Evolutionary conservation across 2,888 invertebrate species (phyloP).

Genomic region (Drosophila mayaguana): DNA sequence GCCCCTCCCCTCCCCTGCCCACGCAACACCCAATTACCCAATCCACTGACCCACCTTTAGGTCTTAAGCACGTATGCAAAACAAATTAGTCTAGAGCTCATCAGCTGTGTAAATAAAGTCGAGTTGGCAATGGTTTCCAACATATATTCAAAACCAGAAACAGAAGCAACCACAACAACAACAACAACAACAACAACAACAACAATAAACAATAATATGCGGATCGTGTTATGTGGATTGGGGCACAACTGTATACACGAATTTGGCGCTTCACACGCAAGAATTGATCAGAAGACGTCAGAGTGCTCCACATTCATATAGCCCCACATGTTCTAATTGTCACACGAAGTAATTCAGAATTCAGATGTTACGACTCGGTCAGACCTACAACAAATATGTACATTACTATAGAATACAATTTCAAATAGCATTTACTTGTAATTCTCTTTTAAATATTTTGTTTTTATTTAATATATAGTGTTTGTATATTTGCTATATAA

Average conservation of each 20-base stretch:
- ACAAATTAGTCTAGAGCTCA: constrained; percentile 43
- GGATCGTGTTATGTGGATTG: constrained; percentile 5
- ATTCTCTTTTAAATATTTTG: constrained; percentile 5
- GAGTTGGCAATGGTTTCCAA: constrained; percentile 47
- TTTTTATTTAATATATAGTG: constrained; percentile 24
- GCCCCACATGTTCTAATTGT: not conserved
- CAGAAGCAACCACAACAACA: not conserved
- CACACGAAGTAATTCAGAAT: not conserved
- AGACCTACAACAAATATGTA: not conserved
- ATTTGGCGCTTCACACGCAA: not conserved
- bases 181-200: not conserved
- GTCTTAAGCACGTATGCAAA: constrained; percentile 20
- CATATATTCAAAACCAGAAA: constrained; percentile 7
- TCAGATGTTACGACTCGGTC: not conserved
- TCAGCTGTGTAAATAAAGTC: constrained; percentile 61
- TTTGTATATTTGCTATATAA: constrained; percentile 52
- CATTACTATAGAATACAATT: not conserved
- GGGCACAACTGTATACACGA: constrained; percentile 39
- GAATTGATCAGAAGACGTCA: not conserved
- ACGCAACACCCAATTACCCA: not conserved
- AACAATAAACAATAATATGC: not conserved
- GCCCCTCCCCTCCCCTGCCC: not conserved
- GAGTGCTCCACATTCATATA: not conserved
- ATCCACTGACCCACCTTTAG: constrained; percentile 3
- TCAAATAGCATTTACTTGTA: not conserved